Conservation (phyloP, 2,113 vertebrate genomes). For the Plectropomus leopardus region DNA sequence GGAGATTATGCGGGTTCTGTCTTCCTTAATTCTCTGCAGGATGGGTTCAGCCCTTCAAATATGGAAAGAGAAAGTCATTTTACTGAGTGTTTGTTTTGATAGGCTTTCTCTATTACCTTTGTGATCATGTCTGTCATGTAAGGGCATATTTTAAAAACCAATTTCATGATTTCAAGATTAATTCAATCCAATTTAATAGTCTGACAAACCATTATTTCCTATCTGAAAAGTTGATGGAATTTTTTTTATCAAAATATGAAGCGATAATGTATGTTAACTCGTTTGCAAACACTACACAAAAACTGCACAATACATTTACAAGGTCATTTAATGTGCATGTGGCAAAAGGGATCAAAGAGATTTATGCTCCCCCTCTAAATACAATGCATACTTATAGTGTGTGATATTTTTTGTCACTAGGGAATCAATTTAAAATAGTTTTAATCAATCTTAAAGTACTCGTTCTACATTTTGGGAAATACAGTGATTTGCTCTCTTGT, state of each 20-base stretch:
- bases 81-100: constrained; percentile 34
- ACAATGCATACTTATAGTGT: background rate
- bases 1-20: constrained; percentile 95
- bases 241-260: background rate
- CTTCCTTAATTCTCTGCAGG: constrained; percentile 94
- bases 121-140: constrained; percentile 36
- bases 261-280: background rate
- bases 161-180: constrained; percentile 18
- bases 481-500: no score
- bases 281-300: background rate
- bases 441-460: no score
- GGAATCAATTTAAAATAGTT: background rate
- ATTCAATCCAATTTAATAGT: constrained; percentile 31
- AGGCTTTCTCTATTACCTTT: constrained; percentile 30
- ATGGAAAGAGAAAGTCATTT: constrained; percentile 47
- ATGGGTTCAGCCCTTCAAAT: constrained; percentile 94
- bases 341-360: background rate
- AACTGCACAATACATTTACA: background rate
- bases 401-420: background rate
- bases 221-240: constrained; percentile 9
- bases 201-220: constrained; percentile 13
- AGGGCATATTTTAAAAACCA: background rate
- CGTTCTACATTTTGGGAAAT: no score
- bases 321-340: background rate
- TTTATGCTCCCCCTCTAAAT: background rate